Conservation (phyloP, 2,113 vertebrate species). For the Pionites leucogaster region DNA sequence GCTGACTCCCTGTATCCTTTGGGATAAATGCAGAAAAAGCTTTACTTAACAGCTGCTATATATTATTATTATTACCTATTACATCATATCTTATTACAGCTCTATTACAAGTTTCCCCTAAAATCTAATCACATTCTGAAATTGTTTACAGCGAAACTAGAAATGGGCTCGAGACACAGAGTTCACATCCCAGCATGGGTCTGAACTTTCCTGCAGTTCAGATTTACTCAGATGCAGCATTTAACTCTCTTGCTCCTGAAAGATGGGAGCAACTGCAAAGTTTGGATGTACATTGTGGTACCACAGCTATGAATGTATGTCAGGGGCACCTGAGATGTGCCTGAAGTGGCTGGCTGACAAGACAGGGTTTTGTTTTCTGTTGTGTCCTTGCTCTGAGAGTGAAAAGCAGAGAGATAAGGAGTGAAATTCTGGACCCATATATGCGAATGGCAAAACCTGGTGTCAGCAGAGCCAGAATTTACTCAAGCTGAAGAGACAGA, state of each 20-base stretch:
- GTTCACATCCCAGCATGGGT: conserved; percentile 59
- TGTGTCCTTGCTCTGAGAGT: background rate
- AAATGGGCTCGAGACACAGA: conserved; percentile 18
- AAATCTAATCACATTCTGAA: conserved; percentile 70
- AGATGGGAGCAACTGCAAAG: background rate
- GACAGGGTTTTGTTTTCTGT: background rate
- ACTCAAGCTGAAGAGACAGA: background rate
- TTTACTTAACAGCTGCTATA: conserved; percentile 70
- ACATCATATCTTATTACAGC: conserved; percentile 71
- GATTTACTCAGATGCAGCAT: background rate
- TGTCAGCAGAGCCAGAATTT: background rate
- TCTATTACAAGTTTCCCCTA: conserved; percentile 63
- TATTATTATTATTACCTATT: conserved; percentile 71
- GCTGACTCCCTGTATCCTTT: conserved; percentile 67
- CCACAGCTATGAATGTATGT: accelerated
- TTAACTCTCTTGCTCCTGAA: conserved; percentile 54
- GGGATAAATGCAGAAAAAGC: conserved; percentile 51
- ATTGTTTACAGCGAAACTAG: conserved; percentile 60
- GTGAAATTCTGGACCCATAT: background rate
- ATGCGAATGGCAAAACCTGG: background rate
- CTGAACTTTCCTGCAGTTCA: conserved; percentile 49
- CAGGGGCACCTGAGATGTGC: background rate
- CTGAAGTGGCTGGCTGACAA: background rate
- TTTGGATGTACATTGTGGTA: background rate
- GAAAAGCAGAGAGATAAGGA: background rate